Base-by-base conservation (phyloP, 2,888 invertebrate species). In the Lithophane leautieri region DNA sequence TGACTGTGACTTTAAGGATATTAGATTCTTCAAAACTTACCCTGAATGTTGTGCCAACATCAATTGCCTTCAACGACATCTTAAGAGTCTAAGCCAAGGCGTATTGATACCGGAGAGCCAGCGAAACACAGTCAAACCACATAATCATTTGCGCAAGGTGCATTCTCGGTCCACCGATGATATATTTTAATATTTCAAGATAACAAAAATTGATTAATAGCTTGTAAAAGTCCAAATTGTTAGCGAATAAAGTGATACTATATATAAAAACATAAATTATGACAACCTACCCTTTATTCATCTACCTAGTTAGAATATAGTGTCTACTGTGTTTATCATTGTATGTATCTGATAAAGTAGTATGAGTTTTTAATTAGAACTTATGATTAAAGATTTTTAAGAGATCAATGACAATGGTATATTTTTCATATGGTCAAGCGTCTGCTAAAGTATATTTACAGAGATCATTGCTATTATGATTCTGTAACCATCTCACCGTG, bases 11-110 rank as follows among this genome's bases (percentile, higher is more conserved):
- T 52, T 67, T 34, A 67, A 54, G 34, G 54, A 67, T 52, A 52
- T 67, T n/a, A 40, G 52, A n/a, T n/a, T 67, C 16, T 67, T 52
- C n/a, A 40, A 34, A 67, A 40, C 34, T 40, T 67, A 54, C 34
- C 67, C 40, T 19, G 67, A 67, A 52, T 67, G 67, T n/a, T 67
- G 66, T 34, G 14, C 67, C n/a, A 52, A 40, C 11, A 67, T 52
- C 16, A 54, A 52, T n/a, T 52, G 52, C 11, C 67, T 67, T 22
- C 52, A 52, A 40, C 52, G 14, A n/a, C 14, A 66, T 50, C 34
- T 50, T 14, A 34, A 52, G n/a, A 34, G 4, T 9, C 50, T 16
- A 67, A 52, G 16, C 66, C 16, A n/a, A n/a, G 11, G 34, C 6
- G n/a, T 8, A 22, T 9, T 50, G 1, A 54, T 25, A 25, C 12